These are phyloP conservation scores for Lasioglossum villosulum DNA, from an alignment of 2,888 invertebrate genomes.

Conservation along the genomic window DNA sequence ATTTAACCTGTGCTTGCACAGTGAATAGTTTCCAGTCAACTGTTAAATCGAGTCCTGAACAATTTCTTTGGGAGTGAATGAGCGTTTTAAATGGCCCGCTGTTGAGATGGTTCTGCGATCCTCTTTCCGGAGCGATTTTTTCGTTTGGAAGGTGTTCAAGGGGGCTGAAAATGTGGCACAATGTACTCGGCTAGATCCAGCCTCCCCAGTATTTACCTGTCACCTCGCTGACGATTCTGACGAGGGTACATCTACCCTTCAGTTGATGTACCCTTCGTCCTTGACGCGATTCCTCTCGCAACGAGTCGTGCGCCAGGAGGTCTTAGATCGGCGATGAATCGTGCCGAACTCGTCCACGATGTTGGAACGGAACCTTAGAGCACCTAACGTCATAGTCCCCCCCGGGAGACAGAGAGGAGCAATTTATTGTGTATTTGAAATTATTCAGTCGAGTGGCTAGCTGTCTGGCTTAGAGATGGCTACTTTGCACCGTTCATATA, in stretches of 20 bases:
- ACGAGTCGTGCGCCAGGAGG: slow-evolving; percentile 40
- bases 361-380: slow-evolving; percentile 23
- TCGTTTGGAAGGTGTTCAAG: neutral
- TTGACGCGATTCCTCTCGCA: slow-evolving; percentile 64
- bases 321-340: slow-evolving; percentile 48
- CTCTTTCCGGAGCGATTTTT: slow-evolving; percentile 1
- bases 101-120: neutral
- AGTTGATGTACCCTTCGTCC: slow-evolving; percentile 67
- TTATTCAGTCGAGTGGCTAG: slow-evolving; percentile 59
- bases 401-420: slow-evolving; percentile 32
- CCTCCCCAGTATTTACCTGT: slow-evolving; percentile 80
- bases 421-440: slow-evolving; percentile 61
- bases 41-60: neutral
- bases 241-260: slow-evolving; percentile 77
- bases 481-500: slow-evolving; percentile 32
- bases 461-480: slow-evolving; percentile 26
- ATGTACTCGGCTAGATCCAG: slow-evolving; percentile 59
- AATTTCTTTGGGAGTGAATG: neutral
- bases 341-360: slow-evolving; percentile 59
- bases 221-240: slow-evolving; percentile 83
- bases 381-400: slow-evolving; percentile 36
- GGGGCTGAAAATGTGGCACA: neutral
- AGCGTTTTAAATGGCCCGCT: neutral
- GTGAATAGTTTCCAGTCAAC: neutral
- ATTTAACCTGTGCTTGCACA: neutral